Conservation (phyloP, 2,797 vertebrate species). For the Benthosema pterotum region DNA sequence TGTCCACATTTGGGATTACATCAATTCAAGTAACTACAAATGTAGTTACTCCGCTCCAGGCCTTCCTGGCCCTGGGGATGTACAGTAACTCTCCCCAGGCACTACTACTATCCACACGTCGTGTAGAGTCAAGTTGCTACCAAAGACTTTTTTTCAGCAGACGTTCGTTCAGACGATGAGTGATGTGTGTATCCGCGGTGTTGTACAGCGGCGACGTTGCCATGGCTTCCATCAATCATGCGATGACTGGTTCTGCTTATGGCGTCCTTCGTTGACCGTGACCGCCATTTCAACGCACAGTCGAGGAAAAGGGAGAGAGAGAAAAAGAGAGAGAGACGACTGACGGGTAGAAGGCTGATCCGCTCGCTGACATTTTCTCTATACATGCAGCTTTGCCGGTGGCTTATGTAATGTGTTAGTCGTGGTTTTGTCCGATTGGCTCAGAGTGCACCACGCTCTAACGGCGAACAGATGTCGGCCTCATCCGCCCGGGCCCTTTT, state of each 20-base stretch:
- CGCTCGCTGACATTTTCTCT: slow-evolving; percentile 9
- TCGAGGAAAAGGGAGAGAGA: too few species aligned
- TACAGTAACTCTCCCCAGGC: too few species aligned
- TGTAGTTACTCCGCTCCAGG: too few species aligned
- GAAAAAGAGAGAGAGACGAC: slow-evolving; percentile 16
- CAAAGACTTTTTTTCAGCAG: neutral
- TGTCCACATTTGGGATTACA: too few species aligned
- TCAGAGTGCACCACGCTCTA: slow-evolving; percentile 41
- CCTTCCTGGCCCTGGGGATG: neutral
- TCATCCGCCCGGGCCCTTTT: slow-evolving; percentile 36
- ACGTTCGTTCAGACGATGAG: neutral
- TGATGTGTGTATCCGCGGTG: neutral
- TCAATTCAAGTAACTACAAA: too few species aligned
- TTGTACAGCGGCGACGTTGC: neutral
- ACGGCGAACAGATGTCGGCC: slow-evolving; percentile 68
- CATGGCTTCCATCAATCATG: slow-evolving; percentile 20
- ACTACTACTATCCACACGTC: too few species aligned
- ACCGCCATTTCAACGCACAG: slow-evolving; percentile 12
- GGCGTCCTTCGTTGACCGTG: slow-evolving; percentile 22
- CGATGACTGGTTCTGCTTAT: slow-evolving; percentile 24
- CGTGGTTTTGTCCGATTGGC: slow-evolving; percentile 59
- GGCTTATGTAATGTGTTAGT: slow-evolving; percentile 48
- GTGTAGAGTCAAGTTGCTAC: neutral
- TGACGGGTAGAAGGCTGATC: neutral
- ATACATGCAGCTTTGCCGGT: slow-evolving; percentile 16